Percentiles rank a stretch among this genome's conserved stretches.
phyloP scores from a whole-genome alignment of 2,113 vertebrate species.

The Boleophthalmus pectinirostris region DNA sequence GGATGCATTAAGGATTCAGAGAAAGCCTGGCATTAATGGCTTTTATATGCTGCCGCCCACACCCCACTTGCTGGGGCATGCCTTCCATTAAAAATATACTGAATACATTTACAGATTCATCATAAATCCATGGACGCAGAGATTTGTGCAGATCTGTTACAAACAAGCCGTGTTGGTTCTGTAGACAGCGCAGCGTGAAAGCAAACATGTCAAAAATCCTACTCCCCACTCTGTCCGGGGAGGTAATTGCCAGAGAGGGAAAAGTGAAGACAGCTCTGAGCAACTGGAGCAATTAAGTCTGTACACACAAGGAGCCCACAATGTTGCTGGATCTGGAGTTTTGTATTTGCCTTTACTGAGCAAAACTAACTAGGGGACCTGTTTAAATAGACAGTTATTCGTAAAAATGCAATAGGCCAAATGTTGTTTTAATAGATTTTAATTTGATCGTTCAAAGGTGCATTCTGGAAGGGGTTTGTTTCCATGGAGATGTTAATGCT shows the following conservation, averaged over 20 bases:
- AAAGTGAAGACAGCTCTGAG: conserved; percentile 24
- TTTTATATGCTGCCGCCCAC: conserved; percentile 65
- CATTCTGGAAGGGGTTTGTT: no score
- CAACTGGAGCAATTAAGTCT: conserved; percentile 37
- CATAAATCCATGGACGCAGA: conserved; percentile 68
- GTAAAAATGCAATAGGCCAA: background rate
- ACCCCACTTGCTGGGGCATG: conserved; percentile 60
- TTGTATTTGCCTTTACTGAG: background rate
- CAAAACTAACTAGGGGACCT: background rate
- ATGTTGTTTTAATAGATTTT: background rate
- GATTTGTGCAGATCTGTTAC: conserved; percentile 41
- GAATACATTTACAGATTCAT: conserved; percentile 54
- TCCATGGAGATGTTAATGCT: no score
- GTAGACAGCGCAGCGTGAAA: conserved; percentile 48
- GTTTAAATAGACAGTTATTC: background rate
- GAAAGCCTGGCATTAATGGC: conserved; percentile 58
- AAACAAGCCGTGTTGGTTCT: conserved; percentile 53
- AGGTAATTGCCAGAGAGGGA: conserved; percentile 50
- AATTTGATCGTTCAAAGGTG: background rate
- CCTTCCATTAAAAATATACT: conserved; percentile 62
- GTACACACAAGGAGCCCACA: conserved; percentile 9
- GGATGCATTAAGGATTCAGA: conserved; percentile 49
- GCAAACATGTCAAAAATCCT: conserved; percentile 64
- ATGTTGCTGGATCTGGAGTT: conserved; percentile 1
- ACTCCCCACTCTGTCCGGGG: conserved; percentile 59